Percentiles rank a stretch among this genome's conserved stretches.
Evolutionary conservation across 2,113 vertebrate genomes (phyloP).

Genomic region (Sclerurus mexicanus): DNA sequence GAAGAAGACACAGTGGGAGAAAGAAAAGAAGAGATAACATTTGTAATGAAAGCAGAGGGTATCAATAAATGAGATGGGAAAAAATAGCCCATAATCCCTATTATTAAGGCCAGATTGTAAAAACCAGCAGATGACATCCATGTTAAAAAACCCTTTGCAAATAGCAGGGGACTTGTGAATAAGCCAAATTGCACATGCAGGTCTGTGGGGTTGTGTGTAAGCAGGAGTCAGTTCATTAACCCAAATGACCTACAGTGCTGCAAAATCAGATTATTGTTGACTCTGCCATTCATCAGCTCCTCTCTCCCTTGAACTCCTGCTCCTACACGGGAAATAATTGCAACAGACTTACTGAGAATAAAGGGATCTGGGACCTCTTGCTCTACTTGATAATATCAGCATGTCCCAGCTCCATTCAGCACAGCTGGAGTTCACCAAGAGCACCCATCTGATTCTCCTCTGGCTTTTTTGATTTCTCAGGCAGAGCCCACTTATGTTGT

Average conservation of each 20-base stretch:
- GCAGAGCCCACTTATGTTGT: accelerated
- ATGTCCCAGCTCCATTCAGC: background rate
- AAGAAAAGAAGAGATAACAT: background rate
- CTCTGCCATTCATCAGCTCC: conserved; percentile 15
- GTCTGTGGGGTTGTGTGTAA: background rate
- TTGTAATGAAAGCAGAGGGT: background rate
- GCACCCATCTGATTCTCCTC: background rate
- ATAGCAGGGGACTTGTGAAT: background rate
- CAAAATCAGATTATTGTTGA: conserved; percentile 15
- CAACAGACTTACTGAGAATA: background rate
- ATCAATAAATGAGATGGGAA: background rate
- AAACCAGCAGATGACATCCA: background rate
- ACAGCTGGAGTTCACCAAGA: background rate
- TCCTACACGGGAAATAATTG: background rate
- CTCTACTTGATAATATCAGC: background rate
- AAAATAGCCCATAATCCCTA: background rate
- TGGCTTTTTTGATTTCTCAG: background rate
- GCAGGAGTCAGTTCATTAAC: conserved; percentile 26
- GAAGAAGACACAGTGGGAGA: accelerated
- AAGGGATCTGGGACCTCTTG: background rate
- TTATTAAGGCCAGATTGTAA: background rate
- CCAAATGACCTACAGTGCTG: background rate
- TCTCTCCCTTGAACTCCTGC: background rate
- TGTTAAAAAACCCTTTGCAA: background rate
- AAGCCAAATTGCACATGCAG: background rate